A percentile compares a stretch with the other conserved stretches of the same genome.
Conservation (phyloP, 2,888 invertebrate species). For the Lampropteryx suffumata region DNA sequence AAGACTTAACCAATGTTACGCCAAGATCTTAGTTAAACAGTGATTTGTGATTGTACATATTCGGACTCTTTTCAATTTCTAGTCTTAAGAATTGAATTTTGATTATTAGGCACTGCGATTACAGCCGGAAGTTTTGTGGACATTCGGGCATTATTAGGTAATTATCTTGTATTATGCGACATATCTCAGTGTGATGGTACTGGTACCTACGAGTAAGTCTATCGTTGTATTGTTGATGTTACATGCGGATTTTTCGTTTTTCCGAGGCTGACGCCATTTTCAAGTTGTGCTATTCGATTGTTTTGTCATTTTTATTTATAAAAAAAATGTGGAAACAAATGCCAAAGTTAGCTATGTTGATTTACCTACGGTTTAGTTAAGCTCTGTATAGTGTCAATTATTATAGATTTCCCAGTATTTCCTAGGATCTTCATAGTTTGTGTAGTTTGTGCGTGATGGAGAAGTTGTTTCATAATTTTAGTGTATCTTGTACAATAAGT, state of each 20-base stretch:
- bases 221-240: slow-evolving; percentile 75
- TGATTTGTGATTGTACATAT: slow-evolving; percentile 33
- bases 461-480: slow-evolving; percentile 77
- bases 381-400: slow-evolving; percentile 83
- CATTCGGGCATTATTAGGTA: slow-evolving; percentile 71
- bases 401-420: slow-evolving; percentile 74
- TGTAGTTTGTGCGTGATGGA: slow-evolving; percentile 67
- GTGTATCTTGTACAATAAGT: slow-evolving; percentile 70
- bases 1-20: slow-evolving; percentile 50
- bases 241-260: slow-evolving; percentile 53
- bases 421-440: slow-evolving; percentile 75
- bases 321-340: slow-evolving; percentile 77
- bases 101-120: slow-evolving; percentile 65
- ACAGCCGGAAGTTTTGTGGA: slow-evolving; percentile 66
- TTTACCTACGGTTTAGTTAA: slow-evolving; percentile 73
- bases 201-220: slow-evolving; percentile 56
- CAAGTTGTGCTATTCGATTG: slow-evolving; percentile 69
- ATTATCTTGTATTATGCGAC: slow-evolving; percentile 64
- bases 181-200: slow-evolving; percentile 67
- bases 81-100: slow-evolving; percentile 75
- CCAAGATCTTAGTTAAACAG: slow-evolving; percentile 36
- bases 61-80: slow-evolving; percentile 62
- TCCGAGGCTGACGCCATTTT: slow-evolving; percentile 51
- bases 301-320: slow-evolving; percentile 78
- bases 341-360: slow-evolving; percentile 83